Evolutionary conservation across 2,797 vertebrate genomes (phyloP).

Genomic region (Ambastaia sidthimunki): DNA sequence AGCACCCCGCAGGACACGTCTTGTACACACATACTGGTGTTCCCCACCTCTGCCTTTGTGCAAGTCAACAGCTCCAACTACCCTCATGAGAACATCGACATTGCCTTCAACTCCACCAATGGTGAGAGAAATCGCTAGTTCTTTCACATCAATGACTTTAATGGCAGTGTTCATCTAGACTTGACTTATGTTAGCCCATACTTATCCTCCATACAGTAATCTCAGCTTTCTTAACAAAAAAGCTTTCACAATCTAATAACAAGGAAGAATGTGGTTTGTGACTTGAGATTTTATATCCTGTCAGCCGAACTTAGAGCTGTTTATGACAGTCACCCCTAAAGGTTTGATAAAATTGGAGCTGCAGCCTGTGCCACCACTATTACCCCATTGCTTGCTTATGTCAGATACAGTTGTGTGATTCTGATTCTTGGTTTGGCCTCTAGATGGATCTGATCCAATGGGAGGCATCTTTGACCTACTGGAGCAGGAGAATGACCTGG

Average conservation of each 20-base stretch:
- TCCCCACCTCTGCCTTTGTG: conserved; percentile 94
- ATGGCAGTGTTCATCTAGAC: background rate
- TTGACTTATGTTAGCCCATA: too few relatives aligned
- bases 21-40: conserved; percentile 97
- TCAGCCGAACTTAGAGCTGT: too few relatives aligned
- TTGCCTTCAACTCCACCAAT: conserved; percentile 93
- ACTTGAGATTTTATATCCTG: too few relatives aligned
- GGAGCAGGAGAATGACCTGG: conserved; percentile 90
- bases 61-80: conserved; percentile 93
- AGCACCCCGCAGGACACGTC: conserved; percentile 97
- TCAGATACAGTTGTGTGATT: background rate
- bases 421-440: conserved; percentile 9
- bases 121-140: conserved; percentile 76
- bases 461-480: conserved; percentile 91
- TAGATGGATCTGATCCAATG: conserved; percentile 90
- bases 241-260: too few relatives aligned
- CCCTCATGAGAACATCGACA: conserved; percentile 93
- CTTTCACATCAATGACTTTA: background rate
- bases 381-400: background rate
- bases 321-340: too few relatives aligned
- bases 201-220: too few relatives aligned
- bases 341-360: too few relatives aligned
- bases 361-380: background rate
- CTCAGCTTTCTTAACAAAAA: too few relatives aligned
- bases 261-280: too few relatives aligned